These are phyloP conservation scores for Amphipoea oculea DNA, from an alignment of 2,888 invertebrate genomes.

Conservation along the genomic window DNA sequence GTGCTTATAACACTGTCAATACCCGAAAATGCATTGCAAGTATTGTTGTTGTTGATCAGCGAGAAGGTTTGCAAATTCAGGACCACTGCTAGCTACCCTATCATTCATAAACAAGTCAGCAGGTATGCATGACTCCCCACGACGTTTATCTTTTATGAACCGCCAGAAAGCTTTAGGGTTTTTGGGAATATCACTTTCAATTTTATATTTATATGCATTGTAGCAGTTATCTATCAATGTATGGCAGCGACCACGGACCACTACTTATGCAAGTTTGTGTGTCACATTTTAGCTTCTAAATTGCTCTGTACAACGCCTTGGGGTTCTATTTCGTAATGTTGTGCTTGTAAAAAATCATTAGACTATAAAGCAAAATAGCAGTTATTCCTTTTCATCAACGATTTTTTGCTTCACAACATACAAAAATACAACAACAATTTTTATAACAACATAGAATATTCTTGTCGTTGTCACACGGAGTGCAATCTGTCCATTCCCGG, in stretches of 20 bases:
- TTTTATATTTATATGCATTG: neutral
- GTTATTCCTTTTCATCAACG: neutral
- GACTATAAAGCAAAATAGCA: no score
- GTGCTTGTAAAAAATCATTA: neutral
- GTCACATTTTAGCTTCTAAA: neutral
- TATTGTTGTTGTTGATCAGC: neutral
- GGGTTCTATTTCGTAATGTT: neutral
- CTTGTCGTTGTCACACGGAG: conserved; percentile 40
- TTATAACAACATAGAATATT: conserved; percentile 42
- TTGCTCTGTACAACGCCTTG: neutral
- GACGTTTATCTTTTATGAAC: neutral
- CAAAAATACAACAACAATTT: conserved; percentile 10
- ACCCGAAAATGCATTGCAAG: neutral
- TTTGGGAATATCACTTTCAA: neutral
- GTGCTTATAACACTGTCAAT: no score
- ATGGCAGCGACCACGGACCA: neutral
- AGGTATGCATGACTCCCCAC: neutral
- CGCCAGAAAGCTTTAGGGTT: neutral
- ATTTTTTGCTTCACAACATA: neutral
- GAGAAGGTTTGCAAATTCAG: neutral
- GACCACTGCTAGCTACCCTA: neutral
- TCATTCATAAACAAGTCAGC: neutral
- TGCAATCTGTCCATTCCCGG: conserved; percentile 54
- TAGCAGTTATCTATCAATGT: neutral
- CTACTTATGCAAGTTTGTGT: neutral